Conservation (phyloP, 2,888 invertebrate species). For the Folsomia candida region DNA sequence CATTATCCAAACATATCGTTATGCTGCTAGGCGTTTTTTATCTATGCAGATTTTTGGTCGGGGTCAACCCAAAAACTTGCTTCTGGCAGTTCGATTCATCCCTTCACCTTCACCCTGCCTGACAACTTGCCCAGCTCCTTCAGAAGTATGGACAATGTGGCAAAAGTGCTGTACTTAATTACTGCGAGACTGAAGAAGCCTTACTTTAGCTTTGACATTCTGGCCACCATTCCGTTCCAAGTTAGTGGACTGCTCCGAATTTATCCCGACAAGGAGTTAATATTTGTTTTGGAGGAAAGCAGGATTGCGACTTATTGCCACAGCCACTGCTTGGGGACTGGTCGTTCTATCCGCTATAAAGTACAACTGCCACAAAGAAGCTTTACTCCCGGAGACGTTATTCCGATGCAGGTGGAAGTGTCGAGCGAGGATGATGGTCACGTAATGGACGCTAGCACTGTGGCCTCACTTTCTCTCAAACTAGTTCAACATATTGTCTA, state of each 20-base stretch:
- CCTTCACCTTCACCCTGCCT: slow-evolving; percentile 10
- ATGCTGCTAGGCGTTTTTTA: too few species aligned
- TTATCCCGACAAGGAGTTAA: not conserved
- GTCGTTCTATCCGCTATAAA: not conserved
- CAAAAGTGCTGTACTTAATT: not conserved
- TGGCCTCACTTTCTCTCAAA: not conserved
- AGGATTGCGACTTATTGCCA: not conserved
- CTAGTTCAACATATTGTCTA: not conserved
- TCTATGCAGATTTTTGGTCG: not conserved
- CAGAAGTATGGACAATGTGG: not conserved
- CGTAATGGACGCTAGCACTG: not conserved
- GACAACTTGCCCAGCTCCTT: not conserved
- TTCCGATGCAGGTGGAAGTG: not conserved
- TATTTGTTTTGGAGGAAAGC: not conserved
- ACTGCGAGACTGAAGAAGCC: not conserved
- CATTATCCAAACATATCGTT: too few species aligned
- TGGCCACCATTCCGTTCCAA: not conserved
- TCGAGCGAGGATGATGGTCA: not conserved
- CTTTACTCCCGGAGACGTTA: not conserved
- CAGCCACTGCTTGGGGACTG: not conserved
- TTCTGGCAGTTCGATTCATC: slow-evolving; percentile 2
- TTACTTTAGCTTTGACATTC: not conserved
- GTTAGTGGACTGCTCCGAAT: not conserved
- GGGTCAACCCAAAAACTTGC: slow-evolving; percentile 4
- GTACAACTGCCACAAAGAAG: not conserved